phyloP scores from a whole-genome alignment of 1,140 invertebrate genomes.

The Drosophila mayri region DNA sequence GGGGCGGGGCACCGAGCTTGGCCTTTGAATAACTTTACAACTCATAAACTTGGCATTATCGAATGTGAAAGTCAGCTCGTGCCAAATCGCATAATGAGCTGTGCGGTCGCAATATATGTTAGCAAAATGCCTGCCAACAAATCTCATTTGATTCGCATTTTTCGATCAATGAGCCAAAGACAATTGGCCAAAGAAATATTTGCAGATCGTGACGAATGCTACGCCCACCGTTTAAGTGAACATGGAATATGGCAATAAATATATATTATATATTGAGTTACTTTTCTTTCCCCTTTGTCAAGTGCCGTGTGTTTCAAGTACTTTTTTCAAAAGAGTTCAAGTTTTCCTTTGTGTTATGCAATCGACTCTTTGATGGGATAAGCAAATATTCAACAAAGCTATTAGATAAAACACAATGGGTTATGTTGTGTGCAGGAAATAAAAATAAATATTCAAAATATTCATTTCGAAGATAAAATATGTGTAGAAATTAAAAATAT shows the following conservation, averaged over 20 bases:
- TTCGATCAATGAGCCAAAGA: conserved; percentile 40
- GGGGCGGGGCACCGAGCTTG: conserved; percentile 23
- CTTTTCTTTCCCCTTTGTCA: conserved; percentile 45
- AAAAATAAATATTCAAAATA: not conserved
- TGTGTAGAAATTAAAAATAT: not conserved
- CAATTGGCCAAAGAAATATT: conserved; percentile 70
- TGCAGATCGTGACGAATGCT: conserved; percentile 75
- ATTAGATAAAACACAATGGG: conserved; percentile 3
- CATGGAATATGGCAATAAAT: conserved; percentile 53
- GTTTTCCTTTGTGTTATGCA: conserved; percentile 50
- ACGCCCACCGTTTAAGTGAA: conserved; percentile 68
- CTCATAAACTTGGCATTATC: conserved; percentile 36
- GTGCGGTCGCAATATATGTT: not conserved
- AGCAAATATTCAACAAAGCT: conserved; percentile 38
- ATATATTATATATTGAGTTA: conserved; percentile 26
- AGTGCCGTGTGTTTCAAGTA: conserved; percentile 37
- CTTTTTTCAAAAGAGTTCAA: conserved; percentile 43
- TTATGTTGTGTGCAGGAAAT: conserved; percentile 3
- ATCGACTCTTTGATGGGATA: conserved; percentile 46
- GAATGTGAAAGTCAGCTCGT: conserved; percentile 77
- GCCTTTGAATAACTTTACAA: conserved; percentile 35
- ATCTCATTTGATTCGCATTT: conserved; percentile 27
- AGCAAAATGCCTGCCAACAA: conserved; percentile 37
- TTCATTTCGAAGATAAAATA: not conserved
- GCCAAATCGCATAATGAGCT: conserved; percentile 55